Conservation (phyloP, 2,888 invertebrate genomes). For the Dynastes maya region DNA sequence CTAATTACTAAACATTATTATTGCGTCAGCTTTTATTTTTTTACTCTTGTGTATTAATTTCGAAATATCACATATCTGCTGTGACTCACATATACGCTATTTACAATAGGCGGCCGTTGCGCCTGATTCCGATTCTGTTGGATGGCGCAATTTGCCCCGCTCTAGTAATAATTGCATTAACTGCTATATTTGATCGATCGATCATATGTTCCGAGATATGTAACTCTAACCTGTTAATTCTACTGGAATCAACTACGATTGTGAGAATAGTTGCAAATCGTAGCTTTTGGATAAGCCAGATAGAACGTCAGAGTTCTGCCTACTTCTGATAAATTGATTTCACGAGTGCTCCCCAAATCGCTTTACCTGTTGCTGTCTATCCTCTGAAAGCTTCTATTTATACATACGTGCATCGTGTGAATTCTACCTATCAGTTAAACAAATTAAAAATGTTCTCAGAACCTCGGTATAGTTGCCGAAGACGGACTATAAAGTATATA, state of each 20-base stretch:
- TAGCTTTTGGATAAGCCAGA: background rate
- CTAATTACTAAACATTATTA: no score
- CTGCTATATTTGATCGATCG: background rate
- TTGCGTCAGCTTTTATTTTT: no score
- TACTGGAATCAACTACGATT: constrained; percentile 1
- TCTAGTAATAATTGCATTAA: no score
- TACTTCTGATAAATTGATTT: constrained; percentile 66
- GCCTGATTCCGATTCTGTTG: no score
- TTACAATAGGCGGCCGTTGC: no score
- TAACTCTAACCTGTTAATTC: background rate
- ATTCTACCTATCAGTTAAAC: background rate
- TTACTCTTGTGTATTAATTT: no score
- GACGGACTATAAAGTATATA: no score
- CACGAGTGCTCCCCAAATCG: constrained; percentile 64
- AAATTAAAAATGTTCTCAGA: no score
- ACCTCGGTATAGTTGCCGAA: no score
- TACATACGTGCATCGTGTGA: background rate
- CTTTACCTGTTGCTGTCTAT: constrained; percentile 64
- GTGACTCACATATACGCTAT: no score
- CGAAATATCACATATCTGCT: no score
- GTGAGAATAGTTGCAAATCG: background rate
- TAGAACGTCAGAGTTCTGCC: constrained; percentile 52
- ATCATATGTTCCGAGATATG: background rate
- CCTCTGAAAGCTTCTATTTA: constrained; percentile 59
- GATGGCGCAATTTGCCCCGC: no score